A percentile compares a stretch with the other conserved stretches of the same genome.
These are phyloP conservation scores for Conopomorpha cramerella DNA, from an alignment of 1,140 invertebrate species.

Conservation along the genomic window DNA sequence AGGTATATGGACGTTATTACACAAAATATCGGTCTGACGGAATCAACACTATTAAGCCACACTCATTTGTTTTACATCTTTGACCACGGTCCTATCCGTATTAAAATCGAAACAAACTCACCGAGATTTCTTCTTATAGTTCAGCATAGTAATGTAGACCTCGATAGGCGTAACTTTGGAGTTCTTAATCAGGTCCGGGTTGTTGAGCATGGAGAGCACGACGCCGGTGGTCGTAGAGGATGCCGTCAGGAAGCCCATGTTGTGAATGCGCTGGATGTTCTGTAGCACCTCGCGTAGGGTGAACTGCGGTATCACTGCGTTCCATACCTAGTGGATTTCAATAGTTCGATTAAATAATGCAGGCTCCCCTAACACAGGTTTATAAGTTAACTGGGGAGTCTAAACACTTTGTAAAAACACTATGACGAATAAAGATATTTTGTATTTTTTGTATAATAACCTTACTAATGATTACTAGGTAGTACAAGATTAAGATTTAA, in stretches of 20 bases:
- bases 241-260: constrained; percentile 61
- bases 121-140: constrained; percentile 37
- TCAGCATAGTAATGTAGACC: constrained; percentile 35
- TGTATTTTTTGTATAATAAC: too few relatives aligned
- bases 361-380: too few relatives aligned
- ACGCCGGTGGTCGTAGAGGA: constrained; percentile 37
- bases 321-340: constrained; percentile 71
- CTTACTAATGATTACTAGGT: too few relatives aligned
- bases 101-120: constrained; percentile 8
- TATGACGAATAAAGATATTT: too few relatives aligned
- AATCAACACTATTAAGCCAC: too few relatives aligned
- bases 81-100: not conserved
- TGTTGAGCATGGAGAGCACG: constrained; percentile 26
- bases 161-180: constrained; percentile 36
- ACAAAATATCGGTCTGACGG: not conserved
- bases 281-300: constrained; percentile 61
- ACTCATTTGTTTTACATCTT: too few relatives aligned
- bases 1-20: too few relatives aligned
- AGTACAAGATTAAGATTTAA: too few relatives aligned
- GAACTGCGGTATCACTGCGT: constrained; percentile 64
- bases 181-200: constrained; percentile 30
- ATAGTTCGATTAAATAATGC: constrained; percentile 8
- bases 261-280: constrained; percentile 68
- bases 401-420: too few relatives aligned
- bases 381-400: too few relatives aligned